Base-by-base conservation (phyloP, 2,797 vertebrate species). In the Scolopax rusticola region DNA sequence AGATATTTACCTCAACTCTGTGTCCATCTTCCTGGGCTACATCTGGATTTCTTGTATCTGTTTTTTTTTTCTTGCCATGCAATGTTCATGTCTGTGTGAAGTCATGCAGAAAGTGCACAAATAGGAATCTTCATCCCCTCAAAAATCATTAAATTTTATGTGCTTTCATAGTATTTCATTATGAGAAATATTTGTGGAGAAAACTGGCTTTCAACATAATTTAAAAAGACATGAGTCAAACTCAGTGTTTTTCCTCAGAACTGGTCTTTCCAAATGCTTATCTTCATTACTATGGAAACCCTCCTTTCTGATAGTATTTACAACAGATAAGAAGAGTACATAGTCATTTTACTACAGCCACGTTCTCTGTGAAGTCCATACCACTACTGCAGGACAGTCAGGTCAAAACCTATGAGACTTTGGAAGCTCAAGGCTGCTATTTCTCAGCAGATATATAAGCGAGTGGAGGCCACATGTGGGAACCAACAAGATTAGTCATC, bases 401-500 rank as follows among this genome's bases (percentile, higher is more conserved):
- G 11, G 30, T 33, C 30, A 15, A 88, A 94, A 61, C 48, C 53
- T 57, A 6, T 0, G 9, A 71, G 56, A 14, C 27, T 48, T 45
- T 57, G 36, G 53, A 51, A 93, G 45, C 19, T 47, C 59, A n/a
- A 54, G 45, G 64, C 71, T 83, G 38, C 6, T 33, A 3, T 70
- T 93, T 75, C 57, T 89, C 68, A 65, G 77, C 43, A 80, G 38
- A 65, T 59, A 36, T 5, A 21, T 74, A 28, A 70, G 45, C 25
- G 82, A 93, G 45, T 54, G 64, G 41, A 89, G 80, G 45, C 0
- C 0, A 53, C 30, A 16, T 68, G 50, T 61, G 68, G 75, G 86
- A 93, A 83, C 71, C 96, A 93, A 95, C 81, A 89, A 85, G 70
- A 87, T 95, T 92, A 89, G 84, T 94, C 77, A 93, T 61, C 68